Conservation (phyloP, 1,140 invertebrate species). For the Leptopilina boulardi region DNA sequence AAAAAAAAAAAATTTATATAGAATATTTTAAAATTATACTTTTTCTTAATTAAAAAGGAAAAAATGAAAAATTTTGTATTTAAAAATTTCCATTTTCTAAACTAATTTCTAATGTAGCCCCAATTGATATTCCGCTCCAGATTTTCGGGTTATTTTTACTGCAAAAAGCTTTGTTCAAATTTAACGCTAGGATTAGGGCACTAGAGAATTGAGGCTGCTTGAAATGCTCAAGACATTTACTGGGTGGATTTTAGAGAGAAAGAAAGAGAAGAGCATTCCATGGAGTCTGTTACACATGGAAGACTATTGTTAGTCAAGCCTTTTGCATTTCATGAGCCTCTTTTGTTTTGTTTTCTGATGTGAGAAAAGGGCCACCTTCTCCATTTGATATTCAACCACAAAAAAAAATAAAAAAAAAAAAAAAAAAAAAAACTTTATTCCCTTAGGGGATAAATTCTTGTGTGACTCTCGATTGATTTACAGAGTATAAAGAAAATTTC, state of each 20-base stretch:
- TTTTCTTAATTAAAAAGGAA: background rate
- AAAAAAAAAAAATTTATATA: too few relatives aligned
- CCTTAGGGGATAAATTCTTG: background rate
- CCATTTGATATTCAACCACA: background rate
- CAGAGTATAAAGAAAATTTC: background rate
- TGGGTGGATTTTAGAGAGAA: background rate
- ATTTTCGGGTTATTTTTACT: conserved; percentile 18
- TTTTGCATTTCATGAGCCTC: conserved; percentile 6
- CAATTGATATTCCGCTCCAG: conserved; percentile 19
- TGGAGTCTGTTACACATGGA: background rate
- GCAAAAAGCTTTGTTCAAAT: conserved; percentile 16
- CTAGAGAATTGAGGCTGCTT: background rate
- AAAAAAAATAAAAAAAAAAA: too few relatives aligned
- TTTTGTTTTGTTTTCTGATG: conserved; percentile 5
- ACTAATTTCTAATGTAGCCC: background rate
- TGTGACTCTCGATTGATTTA: background rate
- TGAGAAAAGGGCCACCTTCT: background rate
- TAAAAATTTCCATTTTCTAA: conserved; percentile 4
- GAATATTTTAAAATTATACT: background rate
- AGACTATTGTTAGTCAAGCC: conserved; percentile 20
- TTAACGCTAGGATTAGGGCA: background rate
- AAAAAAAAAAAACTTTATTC: background rate
- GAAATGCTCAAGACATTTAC: background rate
- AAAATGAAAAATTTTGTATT: background rate
- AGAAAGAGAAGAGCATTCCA: background rate